Evolutionary conservation across 2,888 invertebrate genomes (phyloP).

Genomic region (Hybos culiciformis): DNA sequence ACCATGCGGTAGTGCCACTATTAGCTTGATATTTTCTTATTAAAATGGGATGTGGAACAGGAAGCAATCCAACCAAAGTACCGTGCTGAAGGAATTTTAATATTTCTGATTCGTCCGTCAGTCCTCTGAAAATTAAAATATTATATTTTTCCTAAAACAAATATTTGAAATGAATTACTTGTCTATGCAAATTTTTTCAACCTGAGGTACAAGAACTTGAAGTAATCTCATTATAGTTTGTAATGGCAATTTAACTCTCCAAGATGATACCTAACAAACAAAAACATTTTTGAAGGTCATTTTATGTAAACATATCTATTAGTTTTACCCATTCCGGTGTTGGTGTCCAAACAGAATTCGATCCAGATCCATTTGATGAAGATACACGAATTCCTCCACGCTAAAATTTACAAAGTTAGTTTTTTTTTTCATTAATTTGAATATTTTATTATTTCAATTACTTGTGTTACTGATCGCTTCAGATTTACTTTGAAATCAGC

Average conservation of each 20-base stretch:
- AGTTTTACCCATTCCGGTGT: constrained; percentile 93
- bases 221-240: constrained; percentile 98
- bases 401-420: too few relatives aligned
- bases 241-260: constrained; percentile 93
- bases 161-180: constrained; percentile 47
- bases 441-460: too few relatives aligned
- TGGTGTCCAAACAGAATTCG: constrained; percentile 57
- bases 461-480: too few relatives aligned
- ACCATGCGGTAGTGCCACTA: constrained; percentile 97
- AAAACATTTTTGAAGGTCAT: too few relatives aligned
- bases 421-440: too few relatives aligned
- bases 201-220: constrained; percentile 97
- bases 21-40: constrained; percentile 99
- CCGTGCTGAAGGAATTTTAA: constrained; percentile 97
- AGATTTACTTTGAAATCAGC: too few relatives aligned
- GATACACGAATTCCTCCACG: too few relatives aligned
- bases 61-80: constrained; percentile 89
- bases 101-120: constrained; percentile 99
- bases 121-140: constrained; percentile 47
- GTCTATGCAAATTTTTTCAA: constrained; percentile 99
- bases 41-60: constrained; percentile 97
- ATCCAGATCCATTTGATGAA: too few relatives aligned
- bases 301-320: too few relatives aligned
- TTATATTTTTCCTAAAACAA: not conserved
- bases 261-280: too few relatives aligned